Conservation (phyloP, 2,888 invertebrate genomes). For the Terebella lapidaria region DNA sequence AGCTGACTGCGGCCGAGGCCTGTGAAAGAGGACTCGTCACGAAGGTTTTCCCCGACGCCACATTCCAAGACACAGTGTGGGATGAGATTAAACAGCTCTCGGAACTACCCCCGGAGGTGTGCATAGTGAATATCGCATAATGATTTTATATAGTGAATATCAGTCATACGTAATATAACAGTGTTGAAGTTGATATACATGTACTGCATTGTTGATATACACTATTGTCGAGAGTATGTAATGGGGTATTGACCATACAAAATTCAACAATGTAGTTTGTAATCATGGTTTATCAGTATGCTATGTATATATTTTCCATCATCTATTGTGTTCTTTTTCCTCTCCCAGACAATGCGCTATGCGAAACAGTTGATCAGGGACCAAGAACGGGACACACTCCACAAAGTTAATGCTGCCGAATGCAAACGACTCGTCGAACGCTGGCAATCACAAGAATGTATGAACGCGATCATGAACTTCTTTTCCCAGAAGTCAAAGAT, state of each 20-base stretch:
- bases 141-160: neutral
- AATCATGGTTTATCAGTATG: no score
- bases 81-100: conserved; percentile 55
- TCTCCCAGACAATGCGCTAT: conserved; percentile 61
- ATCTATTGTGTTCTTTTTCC: conserved; percentile 3
- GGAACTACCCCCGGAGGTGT: conserved; percentile 53
- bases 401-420: conserved; percentile 67
- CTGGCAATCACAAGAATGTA: conserved; percentile 64
- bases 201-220: neutral
- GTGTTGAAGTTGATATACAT: neutral
- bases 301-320: no score
- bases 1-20: conserved; percentile 76
- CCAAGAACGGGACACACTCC: conserved; percentile 61
- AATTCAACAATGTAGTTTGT: no score
- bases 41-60: conserved; percentile 66
- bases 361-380: conserved; percentile 69
- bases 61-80: conserved; percentile 62
- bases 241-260: no score
- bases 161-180: neutral
- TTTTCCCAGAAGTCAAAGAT: neutral
- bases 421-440: conserved; percentile 63
- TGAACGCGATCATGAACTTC: conserved; percentile 1
- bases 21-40: conserved; percentile 72
- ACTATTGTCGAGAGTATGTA: no score
- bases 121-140: neutral